These are phyloP conservation scores for Apodemia mormo DNA, from an alignment of 2,888 invertebrate genomes.

Conservation along the genomic window DNA sequence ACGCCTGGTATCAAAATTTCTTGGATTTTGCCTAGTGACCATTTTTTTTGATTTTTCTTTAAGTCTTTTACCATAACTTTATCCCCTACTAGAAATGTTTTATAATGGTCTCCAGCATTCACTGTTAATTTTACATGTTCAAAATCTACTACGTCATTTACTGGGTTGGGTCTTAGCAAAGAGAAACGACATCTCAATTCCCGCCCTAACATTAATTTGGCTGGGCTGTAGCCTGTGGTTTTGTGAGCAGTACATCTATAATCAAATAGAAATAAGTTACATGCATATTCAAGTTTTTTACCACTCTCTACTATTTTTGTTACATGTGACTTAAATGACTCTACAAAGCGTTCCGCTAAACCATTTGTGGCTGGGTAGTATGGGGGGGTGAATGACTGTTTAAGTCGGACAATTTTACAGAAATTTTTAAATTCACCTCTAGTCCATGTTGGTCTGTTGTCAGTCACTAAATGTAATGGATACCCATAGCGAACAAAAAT, in stretches of 20 bases:
- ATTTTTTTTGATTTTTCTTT: conserved; percentile 19
- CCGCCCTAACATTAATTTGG: conserved; percentile 20
- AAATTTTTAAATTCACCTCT: conserved; percentile 33
- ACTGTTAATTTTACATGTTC: background rate
- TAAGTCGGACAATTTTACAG: conserved; percentile 28
- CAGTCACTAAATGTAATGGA: conserved; percentile 35
- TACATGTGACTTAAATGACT: conserved; percentile 31
- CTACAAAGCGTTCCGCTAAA: conserved; percentile 34
- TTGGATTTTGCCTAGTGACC: conserved; percentile 18
- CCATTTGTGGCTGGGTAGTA: conserved; percentile 27
- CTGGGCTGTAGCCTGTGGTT: conserved; percentile 17
- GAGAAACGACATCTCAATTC: conserved; percentile 20
- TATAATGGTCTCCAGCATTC: conserved; percentile 5
- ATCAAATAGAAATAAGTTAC: conserved; percentile 17
- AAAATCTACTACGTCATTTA: background rate
- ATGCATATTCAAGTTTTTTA: conserved; percentile 15
- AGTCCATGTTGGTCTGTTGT: conserved; percentile 35
- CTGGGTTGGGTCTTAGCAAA: conserved; percentile 25
- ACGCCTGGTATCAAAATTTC: background rate
- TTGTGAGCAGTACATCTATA: conserved; percentile 20
- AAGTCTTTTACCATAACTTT: conserved; percentile 30
- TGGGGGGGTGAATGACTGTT: no score
- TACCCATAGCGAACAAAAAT: conserved; percentile 33
- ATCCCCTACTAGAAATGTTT: conserved; percentile 14
- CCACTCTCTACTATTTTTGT: conserved; percentile 27